Evolutionary conservation across 1,140 invertebrate species (phyloP), one percentile per base, ranked within the genome.

Genomic region (Philaenus spumarius): DNA sequence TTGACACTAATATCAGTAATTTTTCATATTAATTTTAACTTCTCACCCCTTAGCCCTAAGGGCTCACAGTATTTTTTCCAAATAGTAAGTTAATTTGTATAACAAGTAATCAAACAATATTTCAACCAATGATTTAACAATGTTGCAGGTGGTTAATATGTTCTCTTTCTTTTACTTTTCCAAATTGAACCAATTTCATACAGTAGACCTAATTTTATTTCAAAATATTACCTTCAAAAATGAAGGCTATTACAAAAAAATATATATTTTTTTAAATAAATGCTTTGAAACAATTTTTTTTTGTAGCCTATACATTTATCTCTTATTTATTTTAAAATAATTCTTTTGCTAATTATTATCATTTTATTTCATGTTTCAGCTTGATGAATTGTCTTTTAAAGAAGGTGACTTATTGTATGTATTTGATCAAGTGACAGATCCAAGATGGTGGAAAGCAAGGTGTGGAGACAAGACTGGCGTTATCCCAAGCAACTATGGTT

Each of bases 341-440:
- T 12, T 40, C 15, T 30, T 19, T 19, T n/a, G n/a, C n/a, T n/a
- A n/a, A 51, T n/a, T 12, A 51, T 2, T 37, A 37, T 30, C 26
- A 34, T 55, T 63, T 42, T 51, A 39, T 59, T 52, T 19, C 43
- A 57, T 61, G 11, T 61, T 56, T 47, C 46, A 75, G 73, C 59
- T 62, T 22, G 72, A 75, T 61, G 74, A 75, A 67, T 62, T 76
- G 39, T 74, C 74, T 1, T 86, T 86, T 73, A 79, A 83, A 46
- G 84, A 86, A 73, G 85, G 83, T 34, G 84, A 87, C 65, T 64
- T 82, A 7, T 67, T 87, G 7, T 87, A 86, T 68, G 79, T 86
- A 9, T 69, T 77, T 42, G 83, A 85, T 53, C 76, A 74, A 67
- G 17, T 40, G 15, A 65, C 64, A 24, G 73, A 78, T 62, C 71